Evolutionary conservation across 2,888 invertebrate genomes (phyloP), one percentile per base, ranked within the genome.

Genomic region (Drosophila longiperda): DNA sequence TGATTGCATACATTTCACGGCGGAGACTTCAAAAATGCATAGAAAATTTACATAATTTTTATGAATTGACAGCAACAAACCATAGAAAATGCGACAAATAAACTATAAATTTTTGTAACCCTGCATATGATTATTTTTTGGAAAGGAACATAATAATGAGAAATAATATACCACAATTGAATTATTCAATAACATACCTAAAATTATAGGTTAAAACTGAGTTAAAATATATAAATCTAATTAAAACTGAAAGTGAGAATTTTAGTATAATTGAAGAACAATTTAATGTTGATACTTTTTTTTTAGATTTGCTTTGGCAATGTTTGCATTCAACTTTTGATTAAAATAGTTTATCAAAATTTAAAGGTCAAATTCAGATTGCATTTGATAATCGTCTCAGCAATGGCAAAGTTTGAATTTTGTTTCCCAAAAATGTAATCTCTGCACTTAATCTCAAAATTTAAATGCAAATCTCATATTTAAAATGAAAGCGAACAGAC

Each of bases 11-110:
- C 66, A 80, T 62, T 36, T 33, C 32, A 9, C 12, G 64, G 57
- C 50, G 32, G 29, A 15, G 48, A 58, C 50, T 60, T 34, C 32
- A 68, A 80, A 73, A 81, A 68, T 70, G 7, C 55, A 64, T 65
- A 70, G 59, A 64, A 82, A 79, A 89, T 89, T 86, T 26, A 54
- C 86, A 86, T 86, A 87, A 87, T 85, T 87, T 89, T 72, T 67
- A 66, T 72, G 81, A 84, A 88, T 85, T 75, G 85, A 74, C 83
- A 82, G 86, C 72, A 85, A 85, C 85, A 85, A 85, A 85, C 85
- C 85, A 80, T 88, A 83, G 73, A 78, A 45, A 82, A 85, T 82
- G 72, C 66, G 67, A 74, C 82, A 76, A 85, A 85, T 88, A 85
- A 85, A 88, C 86, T 78, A 86, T 86, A 88, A 82, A 86, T 83